phyloP scores from a whole-genome alignment of 2,797 vertebrate genomes.

The Hippoglossus hippoglossus region DNA sequence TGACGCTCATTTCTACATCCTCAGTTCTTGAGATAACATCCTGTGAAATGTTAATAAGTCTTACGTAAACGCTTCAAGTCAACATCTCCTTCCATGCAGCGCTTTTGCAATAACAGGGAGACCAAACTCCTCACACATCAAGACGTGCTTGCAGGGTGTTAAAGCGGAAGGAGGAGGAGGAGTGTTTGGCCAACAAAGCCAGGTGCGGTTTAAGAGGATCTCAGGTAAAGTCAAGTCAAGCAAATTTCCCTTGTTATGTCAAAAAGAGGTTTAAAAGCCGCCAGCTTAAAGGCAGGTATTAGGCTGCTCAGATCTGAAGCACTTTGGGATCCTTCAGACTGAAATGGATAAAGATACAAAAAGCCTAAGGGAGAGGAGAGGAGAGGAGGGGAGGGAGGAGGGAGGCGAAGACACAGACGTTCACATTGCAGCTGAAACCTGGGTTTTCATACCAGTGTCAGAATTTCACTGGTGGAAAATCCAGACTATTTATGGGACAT shows the following conservation, averaged over 20 bases:
- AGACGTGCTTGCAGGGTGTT: conserved; percentile 41
- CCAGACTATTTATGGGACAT: not conserved
- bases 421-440: not conserved
- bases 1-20: conserved; percentile 46
- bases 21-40: conserved; percentile 21
- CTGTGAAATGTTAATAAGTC: conserved; percentile 44
- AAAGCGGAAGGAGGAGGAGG: not conserved
- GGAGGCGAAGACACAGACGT: not conserved
- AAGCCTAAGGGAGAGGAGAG: conserved; percentile 54
- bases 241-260: conserved; percentile 64
- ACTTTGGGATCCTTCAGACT: conserved; percentile 84
- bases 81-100: conserved; percentile 17
- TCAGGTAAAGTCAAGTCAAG: conserved; percentile 76
- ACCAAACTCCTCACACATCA: conserved; percentile 42
- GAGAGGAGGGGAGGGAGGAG: conserved; percentile 49
- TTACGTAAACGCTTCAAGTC: conserved; percentile 39
- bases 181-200: conserved; percentile 80
- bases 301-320: conserved; percentile 79
- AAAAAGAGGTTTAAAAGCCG: conserved; percentile 67
- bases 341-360: conserved; percentile 85
- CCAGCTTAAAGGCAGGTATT: conserved; percentile 74
- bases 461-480: not conserved
- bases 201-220: conserved; percentile 77
- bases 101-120: conserved; percentile 28
- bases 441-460: not conserved